phyloP scores from a whole-genome alignment of 2,797 vertebrate species.

The Ceryle rudis region DNA sequence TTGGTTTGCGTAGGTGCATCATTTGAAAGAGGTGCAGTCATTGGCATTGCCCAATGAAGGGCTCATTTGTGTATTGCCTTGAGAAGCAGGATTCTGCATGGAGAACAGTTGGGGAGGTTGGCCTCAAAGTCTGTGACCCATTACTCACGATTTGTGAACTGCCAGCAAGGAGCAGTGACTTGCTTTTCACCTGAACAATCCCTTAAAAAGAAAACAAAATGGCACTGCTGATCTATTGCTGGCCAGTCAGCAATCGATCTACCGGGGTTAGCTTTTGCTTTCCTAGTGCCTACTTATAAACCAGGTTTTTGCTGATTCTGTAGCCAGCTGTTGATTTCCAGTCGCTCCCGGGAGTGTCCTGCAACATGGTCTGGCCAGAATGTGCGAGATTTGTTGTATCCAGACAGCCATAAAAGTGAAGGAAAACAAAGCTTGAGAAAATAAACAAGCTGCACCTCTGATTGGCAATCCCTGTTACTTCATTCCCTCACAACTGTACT shows the following conservation, averaged over 20 bases:
- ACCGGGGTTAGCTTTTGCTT: not conserved
- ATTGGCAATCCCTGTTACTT: slow-evolving; percentile 64
- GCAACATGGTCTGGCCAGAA: slow-evolving; percentile 71
- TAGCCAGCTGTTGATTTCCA: slow-evolving; percentile 40
- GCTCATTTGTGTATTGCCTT: accelerated
- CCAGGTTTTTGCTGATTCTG: not conserved
- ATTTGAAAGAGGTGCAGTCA: accelerated
- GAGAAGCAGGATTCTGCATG: not conserved
- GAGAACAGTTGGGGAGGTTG: not conserved
- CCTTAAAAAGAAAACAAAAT: not conserved
- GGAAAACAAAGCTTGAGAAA: slow-evolving; percentile 70
- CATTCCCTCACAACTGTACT: slow-evolving; percentile 71
- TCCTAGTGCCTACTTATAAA: not conserved
- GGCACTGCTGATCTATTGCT: not conserved
- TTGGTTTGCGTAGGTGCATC: accelerated
- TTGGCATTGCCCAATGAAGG: not conserved
- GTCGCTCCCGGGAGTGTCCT: slow-evolving; percentile 65
- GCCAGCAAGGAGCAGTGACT: not conserved
- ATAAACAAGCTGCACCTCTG: slow-evolving; percentile 79
- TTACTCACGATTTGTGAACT: not conserved
- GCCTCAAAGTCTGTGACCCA: not conserved
- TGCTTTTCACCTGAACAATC: not conserved
- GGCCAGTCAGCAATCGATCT: accelerated
- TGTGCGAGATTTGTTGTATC: slow-evolving; percentile 68
- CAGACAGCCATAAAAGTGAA: slow-evolving; percentile 72